A percentile compares a stretch with the other conserved stretches of the same genome.
Conservation (phyloP, 2,797 vertebrate genomes). For the Sciurus vulgaris region DNA sequence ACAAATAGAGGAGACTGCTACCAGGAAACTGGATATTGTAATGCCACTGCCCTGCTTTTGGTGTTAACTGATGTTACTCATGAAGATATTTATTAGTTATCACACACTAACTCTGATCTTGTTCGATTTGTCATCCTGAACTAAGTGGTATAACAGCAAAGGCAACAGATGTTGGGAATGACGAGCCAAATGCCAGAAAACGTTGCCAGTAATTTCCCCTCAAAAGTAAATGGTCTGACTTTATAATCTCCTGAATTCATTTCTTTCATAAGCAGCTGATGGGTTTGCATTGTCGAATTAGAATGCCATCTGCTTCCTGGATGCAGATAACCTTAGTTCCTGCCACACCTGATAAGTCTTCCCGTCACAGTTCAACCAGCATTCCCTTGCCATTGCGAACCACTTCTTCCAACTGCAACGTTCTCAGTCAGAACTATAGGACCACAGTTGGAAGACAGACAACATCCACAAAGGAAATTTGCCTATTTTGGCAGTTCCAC, state of each 20-base stretch:
- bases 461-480: not conserved
- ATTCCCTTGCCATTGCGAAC: not conserved
- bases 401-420: not conserved
- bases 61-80: slow-evolving; percentile 60
- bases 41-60: not conserved
- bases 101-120: slow-evolving; percentile 66
- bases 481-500: not conserved
- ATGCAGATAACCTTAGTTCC: slow-evolving; percentile 50
- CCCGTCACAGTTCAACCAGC: not conserved
- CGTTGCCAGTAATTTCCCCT: slow-evolving; percentile 75
- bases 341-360: slow-evolving; percentile 10
- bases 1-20: not conserved
- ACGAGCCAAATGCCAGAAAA: slow-evolving; percentile 81
- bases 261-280: slow-evolving; percentile 63
- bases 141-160: slow-evolving; percentile 74
- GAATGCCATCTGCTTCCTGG: slow-evolving; percentile 75
- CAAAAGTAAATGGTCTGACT: slow-evolving; percentile 76
- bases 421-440: not conserved
- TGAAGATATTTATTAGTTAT: slow-evolving; percentile 61
- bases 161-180: slow-evolving; percentile 81
- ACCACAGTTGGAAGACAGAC: not conserved
- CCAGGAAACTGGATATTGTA: not conserved
- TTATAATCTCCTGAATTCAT: slow-evolving; percentile 76
- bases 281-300: slow-evolving; percentile 59
- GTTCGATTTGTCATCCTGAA: slow-evolving; percentile 80